Conservation (phyloP, 2,797 vertebrate genomes). For the Takifugu ocellatus region DNA sequence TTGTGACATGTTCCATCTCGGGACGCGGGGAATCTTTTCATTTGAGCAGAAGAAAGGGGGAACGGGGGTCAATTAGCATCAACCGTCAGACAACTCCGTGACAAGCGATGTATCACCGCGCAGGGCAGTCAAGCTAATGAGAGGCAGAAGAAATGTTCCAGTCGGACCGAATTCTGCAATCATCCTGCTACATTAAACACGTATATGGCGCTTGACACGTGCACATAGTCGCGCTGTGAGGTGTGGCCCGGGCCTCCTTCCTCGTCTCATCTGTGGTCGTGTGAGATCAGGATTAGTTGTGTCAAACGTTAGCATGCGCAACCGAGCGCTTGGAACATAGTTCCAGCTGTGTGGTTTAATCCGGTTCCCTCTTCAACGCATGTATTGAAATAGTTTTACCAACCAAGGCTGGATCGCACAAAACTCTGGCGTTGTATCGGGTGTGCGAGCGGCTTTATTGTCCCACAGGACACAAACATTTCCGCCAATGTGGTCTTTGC, state of each 20-base stretch:
- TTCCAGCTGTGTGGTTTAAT: constrained; percentile 1
- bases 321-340: constrained; percentile 6
- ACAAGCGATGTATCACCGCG: constrained; percentile 76
- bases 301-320: constrained; percentile 39
- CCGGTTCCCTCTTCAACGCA: neutral
- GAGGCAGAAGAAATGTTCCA: constrained; percentile 63
- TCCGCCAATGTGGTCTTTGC: constrained; percentile 58
- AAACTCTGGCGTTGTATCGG: constrained; percentile 6
- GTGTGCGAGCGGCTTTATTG: constrained; percentile 11
- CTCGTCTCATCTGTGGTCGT: constrained; percentile 37
- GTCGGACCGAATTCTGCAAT: constrained; percentile 62
- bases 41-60: constrained; percentile 74
- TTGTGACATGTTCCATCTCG: constrained; percentile 80
- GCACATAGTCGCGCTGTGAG: constrained; percentile 40
- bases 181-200: constrained; percentile 61
- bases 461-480: constrained; percentile 32
- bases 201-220: constrained; percentile 49
- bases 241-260: constrained; percentile 11
- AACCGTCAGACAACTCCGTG: constrained; percentile 78
- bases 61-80: constrained; percentile 84
- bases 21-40: constrained; percentile 76
- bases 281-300: constrained; percentile 47
- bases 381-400: neutral
- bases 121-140: constrained; percentile 80
- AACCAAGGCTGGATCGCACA: constrained; percentile 9